These are phyloP conservation scores for Brachionus plicatilis DNA, from an alignment of 1,140 invertebrate species.

Conservation along the genomic window DNA sequence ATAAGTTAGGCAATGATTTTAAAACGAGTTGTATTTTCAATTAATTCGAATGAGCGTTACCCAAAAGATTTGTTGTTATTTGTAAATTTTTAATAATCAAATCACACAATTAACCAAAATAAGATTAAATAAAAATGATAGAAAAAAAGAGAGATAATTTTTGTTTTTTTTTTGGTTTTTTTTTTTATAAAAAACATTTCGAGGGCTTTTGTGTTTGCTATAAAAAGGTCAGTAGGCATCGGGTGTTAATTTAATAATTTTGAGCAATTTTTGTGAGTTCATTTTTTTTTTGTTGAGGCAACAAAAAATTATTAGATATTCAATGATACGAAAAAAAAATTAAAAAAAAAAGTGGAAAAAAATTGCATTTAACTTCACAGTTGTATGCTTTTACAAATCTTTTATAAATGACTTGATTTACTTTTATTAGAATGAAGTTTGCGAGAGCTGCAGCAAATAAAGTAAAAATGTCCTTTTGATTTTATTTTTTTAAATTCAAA, in stretches of 20 bases:
- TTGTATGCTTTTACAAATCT: no score
- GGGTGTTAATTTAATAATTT: not conserved
- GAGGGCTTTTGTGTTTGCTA: not conserved
- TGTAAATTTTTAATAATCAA: not conserved
- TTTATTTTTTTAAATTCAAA: no score
- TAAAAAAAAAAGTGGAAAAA: no score
- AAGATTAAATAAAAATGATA: not conserved
- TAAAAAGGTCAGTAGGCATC: not conserved
- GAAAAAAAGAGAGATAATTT: not conserved
- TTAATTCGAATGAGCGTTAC: not conserved
- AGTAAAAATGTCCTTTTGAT: no score
- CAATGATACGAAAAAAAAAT: no score
- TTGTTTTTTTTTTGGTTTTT: not conserved
- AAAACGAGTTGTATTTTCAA: not conserved
- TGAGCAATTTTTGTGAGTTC: not conserved
- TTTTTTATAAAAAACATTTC: not conserved
- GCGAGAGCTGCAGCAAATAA: no score
- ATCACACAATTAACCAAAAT: not conserved
- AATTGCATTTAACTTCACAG: no score
- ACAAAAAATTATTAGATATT: no score
- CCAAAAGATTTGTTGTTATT: not conserved
- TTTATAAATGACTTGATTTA: no score
- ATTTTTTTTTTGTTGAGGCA: no score
- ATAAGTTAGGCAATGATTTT: conserved; percentile 3
- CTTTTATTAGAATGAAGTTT: no score